A percentile compares a stretch with the other conserved stretches of the same genome.
Conservation (phyloP, 2,888 invertebrate species). For the Magallana nippona region DNA sequence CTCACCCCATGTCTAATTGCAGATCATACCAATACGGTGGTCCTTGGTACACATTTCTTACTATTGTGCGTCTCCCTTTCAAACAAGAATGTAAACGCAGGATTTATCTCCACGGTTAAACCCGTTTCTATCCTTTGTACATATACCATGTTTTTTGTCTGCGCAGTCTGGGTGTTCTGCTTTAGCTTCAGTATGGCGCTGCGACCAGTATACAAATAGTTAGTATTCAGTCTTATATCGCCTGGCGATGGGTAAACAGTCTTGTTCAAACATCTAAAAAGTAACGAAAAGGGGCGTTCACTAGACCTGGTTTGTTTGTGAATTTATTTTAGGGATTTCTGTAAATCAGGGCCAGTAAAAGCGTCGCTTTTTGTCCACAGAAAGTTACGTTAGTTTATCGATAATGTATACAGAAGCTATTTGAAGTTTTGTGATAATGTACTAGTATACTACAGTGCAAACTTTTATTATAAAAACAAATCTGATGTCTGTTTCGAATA, state of each 20-base stretch:
- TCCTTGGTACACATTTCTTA: not conserved
- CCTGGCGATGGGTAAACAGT: not conserved
- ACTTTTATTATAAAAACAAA: too few relatives aligned
- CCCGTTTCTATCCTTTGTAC: not conserved
- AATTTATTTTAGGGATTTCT: not conserved
- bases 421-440: too few relatives aligned
- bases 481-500: too few relatives aligned
- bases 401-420: too few relatives aligned
- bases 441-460: too few relatives aligned
- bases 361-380: not conserved
- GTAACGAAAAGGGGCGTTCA: not conserved
- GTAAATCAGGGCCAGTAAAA: not conserved
- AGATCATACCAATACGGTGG: not conserved
- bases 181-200: not conserved
- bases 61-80: not conserved
- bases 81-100: not conserved
- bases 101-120: not conserved
- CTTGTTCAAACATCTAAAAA: not conserved
- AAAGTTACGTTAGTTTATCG: too few relatives aligned
- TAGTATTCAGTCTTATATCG: not conserved
- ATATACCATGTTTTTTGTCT: conserved; percentile 1
- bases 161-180: not conserved
- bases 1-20: not conserved
- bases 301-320: not conserved
- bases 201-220: not conserved